Conservation (phyloP, 1,140 invertebrate genomes). For the Drosophila azteca region DNA sequence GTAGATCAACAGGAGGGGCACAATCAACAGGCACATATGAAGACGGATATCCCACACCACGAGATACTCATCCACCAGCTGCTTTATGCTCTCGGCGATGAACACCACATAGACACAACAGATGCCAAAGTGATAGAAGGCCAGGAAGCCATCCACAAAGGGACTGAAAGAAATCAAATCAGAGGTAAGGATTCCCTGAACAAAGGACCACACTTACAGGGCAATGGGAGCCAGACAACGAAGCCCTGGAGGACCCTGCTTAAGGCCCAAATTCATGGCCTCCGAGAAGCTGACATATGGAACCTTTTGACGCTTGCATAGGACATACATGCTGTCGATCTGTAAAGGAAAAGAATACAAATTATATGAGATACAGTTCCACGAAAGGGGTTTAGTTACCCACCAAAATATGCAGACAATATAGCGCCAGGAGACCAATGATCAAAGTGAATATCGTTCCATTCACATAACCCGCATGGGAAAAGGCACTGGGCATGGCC, state of each 20-base stretch:
- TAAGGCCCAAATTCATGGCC: conserved; percentile 87
- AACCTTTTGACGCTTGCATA: conserved; percentile 85
- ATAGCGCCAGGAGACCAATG: conserved; percentile 87
- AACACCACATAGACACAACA: conserved; percentile 96
- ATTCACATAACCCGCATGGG: conserved; percentile 88
- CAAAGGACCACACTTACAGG: conserved; percentile 83
- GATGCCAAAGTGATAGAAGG: conserved; percentile 94
- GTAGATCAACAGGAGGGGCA: conserved; percentile 89
- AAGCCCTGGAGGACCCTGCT: conserved; percentile 86
- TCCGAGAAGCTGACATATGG: conserved; percentile 87
- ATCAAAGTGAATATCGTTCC: conserved; percentile 86
- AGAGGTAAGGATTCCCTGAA: conserved; percentile 14
- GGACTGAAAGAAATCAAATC: conserved; percentile 70
- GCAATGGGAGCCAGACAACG: conserved; percentile 85
- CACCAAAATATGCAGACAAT: conserved; percentile 88
- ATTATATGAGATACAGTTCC: neutral
- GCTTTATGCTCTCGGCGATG: conserved; percentile 90
- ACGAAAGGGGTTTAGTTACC: conserved; percentile 50
- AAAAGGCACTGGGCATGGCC: conserved; percentile 92
- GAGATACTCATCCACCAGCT: conserved; percentile 85
- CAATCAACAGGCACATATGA: conserved; percentile 85
- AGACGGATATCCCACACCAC: conserved; percentile 81
- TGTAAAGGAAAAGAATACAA: conserved; percentile 24
- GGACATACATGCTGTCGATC: conserved; percentile 85
- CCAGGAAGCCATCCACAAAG: conserved; percentile 88